phyloP scores from a whole-genome alignment of 1,140 invertebrate species.

The Phthorimaea operculella region DNA sequence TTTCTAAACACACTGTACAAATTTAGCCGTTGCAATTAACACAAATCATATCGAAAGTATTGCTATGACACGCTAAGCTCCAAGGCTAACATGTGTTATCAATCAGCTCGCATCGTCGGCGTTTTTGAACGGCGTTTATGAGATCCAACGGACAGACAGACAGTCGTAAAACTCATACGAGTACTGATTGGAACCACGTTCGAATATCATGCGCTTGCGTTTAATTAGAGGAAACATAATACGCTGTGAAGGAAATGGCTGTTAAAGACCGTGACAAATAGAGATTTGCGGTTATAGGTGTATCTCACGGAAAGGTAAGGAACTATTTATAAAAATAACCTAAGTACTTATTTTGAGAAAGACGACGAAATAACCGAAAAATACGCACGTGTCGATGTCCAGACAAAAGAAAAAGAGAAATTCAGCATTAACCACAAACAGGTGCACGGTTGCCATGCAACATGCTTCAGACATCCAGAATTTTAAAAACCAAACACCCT shows the following conservation, averaged over 20 bases:
- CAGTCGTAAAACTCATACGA: slow-evolving; percentile 58
- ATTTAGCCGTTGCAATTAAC: neutral
- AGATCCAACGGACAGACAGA: slow-evolving; percentile 37
- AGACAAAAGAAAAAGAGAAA: too few species aligned
- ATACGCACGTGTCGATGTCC: too few species aligned
- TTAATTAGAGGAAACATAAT: slow-evolving; percentile 54
- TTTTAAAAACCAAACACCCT: neutral
- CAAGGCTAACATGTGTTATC: slow-evolving; percentile 47
- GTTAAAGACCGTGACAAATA: slow-evolving; percentile 14
- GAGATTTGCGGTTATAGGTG: neutral
- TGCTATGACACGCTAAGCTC: neutral
- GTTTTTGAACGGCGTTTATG: slow-evolving; percentile 48
- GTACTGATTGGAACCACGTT: slow-evolving; percentile 59
- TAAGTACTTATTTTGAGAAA: too few species aligned
- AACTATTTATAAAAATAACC: too few species aligned
- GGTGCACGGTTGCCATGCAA: neutral
- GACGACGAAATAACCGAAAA: too few species aligned
- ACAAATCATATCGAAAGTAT: neutral
- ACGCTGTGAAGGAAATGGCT: slow-evolving; percentile 22
- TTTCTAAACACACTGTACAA: too few species aligned
- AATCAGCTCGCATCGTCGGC: slow-evolving; percentile 42
- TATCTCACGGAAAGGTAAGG: too few species aligned
- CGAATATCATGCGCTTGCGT: slow-evolving; percentile 40
- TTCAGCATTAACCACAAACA: neutral
- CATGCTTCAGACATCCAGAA: slow-evolving; percentile 1